Evolutionary conservation across 2,888 invertebrate species (phyloP).

Genomic region (Drosophila bunnanda): DNA sequence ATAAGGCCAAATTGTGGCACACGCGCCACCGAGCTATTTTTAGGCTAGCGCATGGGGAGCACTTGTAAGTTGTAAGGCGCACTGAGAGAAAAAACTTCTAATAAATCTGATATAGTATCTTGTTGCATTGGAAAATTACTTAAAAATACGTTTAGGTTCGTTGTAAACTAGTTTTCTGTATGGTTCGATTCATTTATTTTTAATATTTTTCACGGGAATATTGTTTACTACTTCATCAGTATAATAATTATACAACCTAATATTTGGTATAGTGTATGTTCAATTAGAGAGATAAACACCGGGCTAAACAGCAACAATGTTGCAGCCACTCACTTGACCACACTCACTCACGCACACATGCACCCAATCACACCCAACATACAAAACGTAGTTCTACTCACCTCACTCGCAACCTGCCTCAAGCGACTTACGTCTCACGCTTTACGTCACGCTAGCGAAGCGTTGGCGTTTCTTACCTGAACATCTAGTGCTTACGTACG

Average conservation of each 20-base stretch:
- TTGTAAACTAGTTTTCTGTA: no score
- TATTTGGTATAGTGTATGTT: constrained; percentile 12
- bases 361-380: constrained; percentile 7
- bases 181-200: neutral
- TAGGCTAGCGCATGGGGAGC: constrained; percentile 53
- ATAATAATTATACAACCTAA: no score
- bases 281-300: constrained; percentile 36
- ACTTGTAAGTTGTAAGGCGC: constrained; percentile 50
- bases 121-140: neutral
- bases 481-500: constrained; percentile 8
- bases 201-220: neutral
- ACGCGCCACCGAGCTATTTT: constrained; percentile 68
- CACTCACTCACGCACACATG: constrained; percentile 33
- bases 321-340: constrained; percentile 63
- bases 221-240: no score
- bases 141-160: no score
- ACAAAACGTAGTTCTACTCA: constrained; percentile 23
- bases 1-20: constrained; percentile 78
- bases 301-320: constrained; percentile 47
- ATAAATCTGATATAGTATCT: no score
- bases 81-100: no score
- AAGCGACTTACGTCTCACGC: constrained; percentile 53
- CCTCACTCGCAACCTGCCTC: constrained; percentile 65
- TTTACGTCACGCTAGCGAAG: constrained; percentile 39
- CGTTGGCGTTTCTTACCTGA: constrained; percentile 7